Evolutionary conservation across 2,888 invertebrate genomes (phyloP).

Genomic region (Ptychoptera contaminata): DNA sequence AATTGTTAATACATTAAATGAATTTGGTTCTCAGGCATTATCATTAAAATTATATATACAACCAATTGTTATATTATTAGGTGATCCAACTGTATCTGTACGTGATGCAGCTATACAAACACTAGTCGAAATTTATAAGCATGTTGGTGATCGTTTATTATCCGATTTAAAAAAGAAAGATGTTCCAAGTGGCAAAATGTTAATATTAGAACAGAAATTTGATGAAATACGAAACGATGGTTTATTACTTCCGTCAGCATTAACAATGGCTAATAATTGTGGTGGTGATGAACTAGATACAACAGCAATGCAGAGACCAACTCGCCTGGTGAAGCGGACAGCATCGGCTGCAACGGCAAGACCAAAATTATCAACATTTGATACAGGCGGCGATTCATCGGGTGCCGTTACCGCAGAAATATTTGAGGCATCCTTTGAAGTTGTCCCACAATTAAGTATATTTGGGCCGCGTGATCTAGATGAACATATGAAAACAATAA

Average conservation of each 20-base stretch:
- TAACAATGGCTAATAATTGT: constrained; percentile 18
- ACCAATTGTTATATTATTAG: constrained; percentile 62
- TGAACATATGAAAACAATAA: constrained; percentile 59
- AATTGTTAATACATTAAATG: constrained; percentile 65
- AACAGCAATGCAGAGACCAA: constrained; percentile 27
- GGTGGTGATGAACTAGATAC: constrained; percentile 33
- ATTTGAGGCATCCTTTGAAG: constrained; percentile 73
- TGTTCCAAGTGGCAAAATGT: constrained; percentile 55
- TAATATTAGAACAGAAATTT: constrained; percentile 61
- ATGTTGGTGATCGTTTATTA: constrained; percentile 75
- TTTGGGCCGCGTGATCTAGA: constrained; percentile 73
- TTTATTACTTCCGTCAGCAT: constrained; percentile 58
- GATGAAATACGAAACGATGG: constrained; percentile 73
- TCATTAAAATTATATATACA: constrained; percentile 70
- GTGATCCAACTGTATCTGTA: constrained; percentile 76
- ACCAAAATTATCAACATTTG: constrained; percentile 20
- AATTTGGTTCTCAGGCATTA: constrained; percentile 72
- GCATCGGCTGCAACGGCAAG: constrained; percentile 23
- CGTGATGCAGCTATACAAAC: constrained; percentile 76
- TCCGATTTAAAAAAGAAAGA: constrained; percentile 67
- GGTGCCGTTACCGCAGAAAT: constrained; percentile 82
- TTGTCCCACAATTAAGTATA: constrained; percentile 64
- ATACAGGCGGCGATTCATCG: constrained; percentile 35
- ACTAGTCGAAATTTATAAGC: constrained; percentile 78
- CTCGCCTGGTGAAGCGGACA: constrained; percentile 33